Base-by-base conservation (phyloP, 2,888 invertebrate genomes). In the Penaeus monodon region DNA sequence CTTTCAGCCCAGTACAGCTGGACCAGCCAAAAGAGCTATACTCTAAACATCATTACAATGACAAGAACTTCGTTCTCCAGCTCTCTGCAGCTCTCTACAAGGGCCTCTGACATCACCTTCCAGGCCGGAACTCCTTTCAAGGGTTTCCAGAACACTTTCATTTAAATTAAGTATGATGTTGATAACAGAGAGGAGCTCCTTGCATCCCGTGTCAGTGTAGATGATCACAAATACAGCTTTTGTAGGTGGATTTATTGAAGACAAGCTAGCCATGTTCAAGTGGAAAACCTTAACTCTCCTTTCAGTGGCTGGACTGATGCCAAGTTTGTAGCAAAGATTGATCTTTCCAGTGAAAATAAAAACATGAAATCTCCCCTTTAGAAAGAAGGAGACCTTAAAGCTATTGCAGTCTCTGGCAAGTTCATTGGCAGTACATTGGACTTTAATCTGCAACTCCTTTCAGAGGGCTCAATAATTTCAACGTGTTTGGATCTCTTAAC, bases 371-470 rank as follows among this genome's bases (percentile, higher is more conserved):
- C 57, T 65, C n/a, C 81, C 65, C 68, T 90, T 22, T 77, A 87
- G 29, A 85, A 74, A 57, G 88, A 90, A n/a, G 81, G 79, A 4
- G 44, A 74, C 29, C 49, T 68, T 17, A 86, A 84, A 65, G 81
- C 77, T 22, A 87, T 90, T 38, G 81, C 68, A 57, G 68, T 90
- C 14, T 80, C 81, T n/a, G n/a, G 90, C 64, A 90, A 88, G 80
- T 38, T 88, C 10, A 81, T 88, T 49, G 88, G 88, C 44, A 78
- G 68, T 44, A 84, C 68, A 57, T 33, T 87, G 27, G 80, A 80
- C 70, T 88, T 90, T 14, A 85, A 81, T 33, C 76, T 90, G n/a
- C 80, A 83, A 84, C 85, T 29, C 90, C 88, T 38, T 85, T 90
- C 73, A 29, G 63, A 12, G 88, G 88, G 14, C 66, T 88, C 27